These are phyloP conservation scores for Neodon shergylaensis DNA, from an alignment of 2,113 vertebrate species.

Conservation along the genomic window DNA sequence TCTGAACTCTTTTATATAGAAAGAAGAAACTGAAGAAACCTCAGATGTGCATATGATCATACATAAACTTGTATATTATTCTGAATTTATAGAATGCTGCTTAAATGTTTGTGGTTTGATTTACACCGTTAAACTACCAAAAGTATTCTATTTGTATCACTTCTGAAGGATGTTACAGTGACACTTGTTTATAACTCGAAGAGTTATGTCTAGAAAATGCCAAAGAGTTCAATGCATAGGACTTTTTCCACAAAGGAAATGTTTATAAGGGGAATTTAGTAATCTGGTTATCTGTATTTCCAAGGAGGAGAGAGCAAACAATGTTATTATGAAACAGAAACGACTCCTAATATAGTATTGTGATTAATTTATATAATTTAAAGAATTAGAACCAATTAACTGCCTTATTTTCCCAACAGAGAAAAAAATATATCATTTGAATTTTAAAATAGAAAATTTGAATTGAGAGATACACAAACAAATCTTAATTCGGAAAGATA, in stretches of 20 bases:
- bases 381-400: not conserved
- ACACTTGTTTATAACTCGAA: not conserved
- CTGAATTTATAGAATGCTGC: not conserved
- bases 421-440: not conserved
- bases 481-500: slow-evolving; percentile 4
- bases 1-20: not conserved
- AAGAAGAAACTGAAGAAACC: not conserved
- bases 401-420: not conserved
- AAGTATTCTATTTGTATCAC: not conserved
- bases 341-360: not conserved
- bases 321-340: slow-evolving; percentile 33
- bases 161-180: not conserved
- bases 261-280: not conserved
- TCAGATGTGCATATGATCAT: not conserved
- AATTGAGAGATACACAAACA: not conserved
- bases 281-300: not conserved
- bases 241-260: not conserved
- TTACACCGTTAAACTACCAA: slow-evolving; percentile 10
- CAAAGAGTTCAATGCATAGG: not conserved
- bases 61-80: not conserved
- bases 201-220: not conserved
- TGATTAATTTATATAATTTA: slow-evolving; percentile 13
- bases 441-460: slow-evolving; percentile 40
- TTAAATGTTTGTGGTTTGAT: not conserved
- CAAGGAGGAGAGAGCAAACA: not conserved